Evolutionary conservation across 2,113 vertebrate species (phyloP).

Genomic region (Petrocephalus zakoni): DNA sequence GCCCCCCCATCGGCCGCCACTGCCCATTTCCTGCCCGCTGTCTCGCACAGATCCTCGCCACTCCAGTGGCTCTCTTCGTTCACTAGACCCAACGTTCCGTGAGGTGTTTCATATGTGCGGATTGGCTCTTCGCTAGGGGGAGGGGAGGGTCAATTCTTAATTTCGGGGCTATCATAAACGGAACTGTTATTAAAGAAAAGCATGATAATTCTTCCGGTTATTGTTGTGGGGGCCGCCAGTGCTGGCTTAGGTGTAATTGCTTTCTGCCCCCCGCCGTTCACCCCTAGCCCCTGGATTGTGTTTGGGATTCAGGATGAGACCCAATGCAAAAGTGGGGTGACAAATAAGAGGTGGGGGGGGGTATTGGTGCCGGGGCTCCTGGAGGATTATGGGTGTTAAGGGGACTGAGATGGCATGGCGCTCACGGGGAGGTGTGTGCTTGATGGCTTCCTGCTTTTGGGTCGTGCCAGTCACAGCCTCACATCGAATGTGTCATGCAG

Average conservation of each 20-base stretch:
- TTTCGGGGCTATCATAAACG: not conserved
- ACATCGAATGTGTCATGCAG: not conserved
- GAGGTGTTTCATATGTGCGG: not conserved
- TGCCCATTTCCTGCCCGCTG: not conserved
- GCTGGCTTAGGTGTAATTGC: not conserved
- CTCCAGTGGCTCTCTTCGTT: not conserved
- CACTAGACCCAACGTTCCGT: not conserved
- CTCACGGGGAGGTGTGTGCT: not conserved
- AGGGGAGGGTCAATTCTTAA: not conserved
- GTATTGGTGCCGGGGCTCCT: not conserved
- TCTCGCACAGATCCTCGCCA: not conserved
- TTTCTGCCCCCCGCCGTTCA: not conserved
- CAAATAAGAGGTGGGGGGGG: not conserved
- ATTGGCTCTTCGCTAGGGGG: not conserved
- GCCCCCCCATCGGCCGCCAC: not conserved
- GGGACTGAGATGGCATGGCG: not conserved
- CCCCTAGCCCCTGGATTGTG: not conserved
- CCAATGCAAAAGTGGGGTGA: not conserved
- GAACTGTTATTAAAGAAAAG: not conserved
- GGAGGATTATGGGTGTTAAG: not conserved
- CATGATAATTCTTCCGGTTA: not conserved
- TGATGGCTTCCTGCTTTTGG: not conserved
- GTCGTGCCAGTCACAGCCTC: not conserved
- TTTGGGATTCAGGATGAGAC: not conserved
- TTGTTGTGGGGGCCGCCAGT: not conserved